Base-by-base conservation (phyloP, 2,113 vertebrate species). In the Ammodytes marinus region DNA sequence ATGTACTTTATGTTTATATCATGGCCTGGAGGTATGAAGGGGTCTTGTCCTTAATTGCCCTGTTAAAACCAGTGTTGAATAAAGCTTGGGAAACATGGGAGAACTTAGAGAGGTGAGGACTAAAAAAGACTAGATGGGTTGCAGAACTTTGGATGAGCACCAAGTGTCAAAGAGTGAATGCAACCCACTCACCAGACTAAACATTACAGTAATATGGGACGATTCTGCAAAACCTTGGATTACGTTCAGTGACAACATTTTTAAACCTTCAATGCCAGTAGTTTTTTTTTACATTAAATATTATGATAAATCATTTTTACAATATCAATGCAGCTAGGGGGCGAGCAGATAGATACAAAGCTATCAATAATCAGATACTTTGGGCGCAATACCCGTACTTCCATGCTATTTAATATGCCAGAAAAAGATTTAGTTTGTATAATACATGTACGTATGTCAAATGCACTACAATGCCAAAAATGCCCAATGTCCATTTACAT, bases 81-180 rank as follows among this genome's bases (percentile, higher is more conserved):
- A 35, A 65, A 15, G 15, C 13, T 63, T 54, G 49, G 69, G 69
- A 59, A 53, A 15, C 53, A 67, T 49, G 19, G n/a, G 17, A 74
- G 50, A 39, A 53, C 74, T 74, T 65, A 61, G 10, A 17, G 45
- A 69, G 59, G 14, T 46, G 43, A 66, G 58, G 45, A 14, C 59
- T 66, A n/a, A 42, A 58, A 68, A 65, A 55, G 74, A 70, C 47
- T 58, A 54, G 63, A 66, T 57, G 54, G 47, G 27, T 52, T 69
- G 63, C 54, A 80, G 79, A 47, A 67, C 63, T 83, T 70, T 86
- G 77, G 83, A 85, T 63, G 61, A 87, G 12, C 65, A 59, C 69
- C 74, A 82, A 46, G 46, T 77, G 67, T 77, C 59, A 61, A 71
- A 77, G 63, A 70, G 50, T 79, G 69, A 77, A 73, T 53, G 57